Evolutionary conservation across 1,140 invertebrate species (phyloP).

Genomic region (Penaeus japonicus): DNA sequence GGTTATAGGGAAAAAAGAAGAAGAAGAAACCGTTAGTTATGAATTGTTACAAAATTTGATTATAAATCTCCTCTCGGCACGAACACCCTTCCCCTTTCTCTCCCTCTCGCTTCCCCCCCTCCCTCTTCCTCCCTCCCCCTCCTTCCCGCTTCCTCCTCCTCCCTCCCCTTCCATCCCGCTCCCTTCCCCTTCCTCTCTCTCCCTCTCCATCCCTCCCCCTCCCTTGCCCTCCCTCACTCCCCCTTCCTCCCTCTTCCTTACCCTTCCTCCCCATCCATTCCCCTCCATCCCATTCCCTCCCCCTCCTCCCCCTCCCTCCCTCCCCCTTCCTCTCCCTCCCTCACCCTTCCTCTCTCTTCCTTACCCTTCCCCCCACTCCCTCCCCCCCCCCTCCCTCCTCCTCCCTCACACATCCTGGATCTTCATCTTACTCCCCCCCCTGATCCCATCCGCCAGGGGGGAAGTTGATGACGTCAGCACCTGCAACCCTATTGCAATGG

Average conservation of each 20-base stretch:
- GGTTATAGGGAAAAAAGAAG: no score
- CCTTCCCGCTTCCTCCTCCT: not conserved
- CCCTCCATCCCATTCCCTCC: not conserved
- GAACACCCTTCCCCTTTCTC: not conserved
- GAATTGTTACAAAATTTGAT: not conserved
- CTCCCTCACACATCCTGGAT: no score
- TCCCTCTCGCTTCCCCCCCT: not conserved
- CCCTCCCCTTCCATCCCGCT: not conserved
- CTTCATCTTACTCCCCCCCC: no score
- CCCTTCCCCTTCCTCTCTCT: not conserved
- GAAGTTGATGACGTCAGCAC: no score
- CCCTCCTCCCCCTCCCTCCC: not conserved
- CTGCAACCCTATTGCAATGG: no score
- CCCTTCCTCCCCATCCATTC: not conserved
- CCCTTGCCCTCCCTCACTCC: slow-evolving; percentile 16
- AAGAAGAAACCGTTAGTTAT: no score
- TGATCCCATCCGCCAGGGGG: no score
- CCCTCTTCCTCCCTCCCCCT: not conserved
- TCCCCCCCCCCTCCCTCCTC: no score
- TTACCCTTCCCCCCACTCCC: not conserved
- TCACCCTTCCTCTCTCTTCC: not conserved
- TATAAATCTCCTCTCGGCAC: not conserved
- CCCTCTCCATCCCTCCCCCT: slow-evolving; percentile 11
- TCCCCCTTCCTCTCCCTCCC: not conserved
- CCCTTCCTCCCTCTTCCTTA: not conserved